phyloP scores from a whole-genome alignment of 2,113 vertebrate genomes.

The Pedetes capensis region DNA sequence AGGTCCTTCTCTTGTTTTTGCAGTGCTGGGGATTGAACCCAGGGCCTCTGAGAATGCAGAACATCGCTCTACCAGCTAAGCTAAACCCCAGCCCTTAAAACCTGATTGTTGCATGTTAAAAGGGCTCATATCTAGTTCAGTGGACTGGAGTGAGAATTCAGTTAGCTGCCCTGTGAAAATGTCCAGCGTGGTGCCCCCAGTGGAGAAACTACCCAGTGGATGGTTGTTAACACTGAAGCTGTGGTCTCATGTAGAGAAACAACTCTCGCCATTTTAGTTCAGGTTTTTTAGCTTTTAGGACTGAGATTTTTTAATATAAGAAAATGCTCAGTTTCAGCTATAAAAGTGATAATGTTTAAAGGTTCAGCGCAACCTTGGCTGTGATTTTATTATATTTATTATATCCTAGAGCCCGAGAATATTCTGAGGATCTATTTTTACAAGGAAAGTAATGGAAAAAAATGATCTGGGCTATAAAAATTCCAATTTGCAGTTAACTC shows the following conservation, averaged over 20 bases:
- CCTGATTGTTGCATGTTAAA: not conserved
- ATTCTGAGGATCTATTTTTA: conserved; percentile 21
- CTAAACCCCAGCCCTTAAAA: no score
- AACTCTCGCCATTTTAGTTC: not conserved
- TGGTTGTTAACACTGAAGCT: not conserved
- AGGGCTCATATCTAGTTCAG: not conserved
- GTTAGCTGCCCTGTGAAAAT: not conserved
- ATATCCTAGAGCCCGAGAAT: not conserved
- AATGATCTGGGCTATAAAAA: conserved; percentile 33
- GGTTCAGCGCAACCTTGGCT: not conserved
- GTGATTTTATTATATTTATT: conserved; percentile 14
- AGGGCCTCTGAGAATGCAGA: no score
- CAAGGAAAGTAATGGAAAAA: conserved; percentile 16
- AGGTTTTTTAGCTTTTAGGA: not conserved
- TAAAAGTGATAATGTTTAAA: conserved; percentile 17
- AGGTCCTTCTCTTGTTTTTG: no score
- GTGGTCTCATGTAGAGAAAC: not conserved
- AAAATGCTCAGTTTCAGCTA: not conserved
- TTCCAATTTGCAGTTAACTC: conserved; percentile 36
- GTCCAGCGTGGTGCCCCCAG: not conserved
- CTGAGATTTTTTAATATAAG: conserved; percentile 33
- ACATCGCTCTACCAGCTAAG: no score
- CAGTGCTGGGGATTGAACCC: no score
- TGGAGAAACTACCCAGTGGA: not conserved
- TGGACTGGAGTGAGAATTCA: not conserved